Base-by-base conservation (phyloP, 2,797 vertebrate genomes). In the Falco cherrug region DNA sequence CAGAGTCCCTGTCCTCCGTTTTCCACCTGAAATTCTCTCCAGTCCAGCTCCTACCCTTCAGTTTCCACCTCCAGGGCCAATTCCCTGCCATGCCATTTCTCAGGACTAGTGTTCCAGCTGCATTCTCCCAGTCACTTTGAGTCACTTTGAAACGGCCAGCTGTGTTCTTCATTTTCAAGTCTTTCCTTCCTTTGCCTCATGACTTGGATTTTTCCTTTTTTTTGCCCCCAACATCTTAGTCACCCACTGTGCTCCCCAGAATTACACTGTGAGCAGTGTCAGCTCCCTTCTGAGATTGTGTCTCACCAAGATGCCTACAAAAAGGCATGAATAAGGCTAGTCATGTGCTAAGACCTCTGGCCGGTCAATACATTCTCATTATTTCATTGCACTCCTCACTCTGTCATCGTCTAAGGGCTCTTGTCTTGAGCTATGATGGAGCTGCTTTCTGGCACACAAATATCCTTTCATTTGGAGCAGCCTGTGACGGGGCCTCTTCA, bases 391-490 rank as follows among this genome's bases (percentile, higher is more conserved):
- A 25, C 64, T 95, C 73, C 65, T 78, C 82, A 51, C 71, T 94
- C 78, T 53, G 87, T 57, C 95, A 86, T 65, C 87, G 12, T 96
- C 95, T 97, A 91, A 95, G 73, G 65, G 57, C 89, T 96, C 89
- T 95, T 97, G 95, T 97, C 92, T 89, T 68, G 71, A 85, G 84
- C 87, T 83, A 10, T 22, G 84, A 70, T 91, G 91, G 82, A 71
- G 68, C 65, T 93, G 84, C 68, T 87, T 54, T 74, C 92, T 87
- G 76, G 50, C 71, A 75, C 84, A 97, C 95, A 97, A 92, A 80
- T 75, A 54, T 51, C 92, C 94, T 97, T 97, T 97, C 94, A 93
- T 93, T 94, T 71, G 94, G 92, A 92, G 91, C 94, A 96, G 91
- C 50, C 89, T 19, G 50, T 94, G 96, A 96, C 43, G 1, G 79